Conservation (phyloP, 2,113 vertebrate species). For the Sinocyclocheilus grahami region DNA sequence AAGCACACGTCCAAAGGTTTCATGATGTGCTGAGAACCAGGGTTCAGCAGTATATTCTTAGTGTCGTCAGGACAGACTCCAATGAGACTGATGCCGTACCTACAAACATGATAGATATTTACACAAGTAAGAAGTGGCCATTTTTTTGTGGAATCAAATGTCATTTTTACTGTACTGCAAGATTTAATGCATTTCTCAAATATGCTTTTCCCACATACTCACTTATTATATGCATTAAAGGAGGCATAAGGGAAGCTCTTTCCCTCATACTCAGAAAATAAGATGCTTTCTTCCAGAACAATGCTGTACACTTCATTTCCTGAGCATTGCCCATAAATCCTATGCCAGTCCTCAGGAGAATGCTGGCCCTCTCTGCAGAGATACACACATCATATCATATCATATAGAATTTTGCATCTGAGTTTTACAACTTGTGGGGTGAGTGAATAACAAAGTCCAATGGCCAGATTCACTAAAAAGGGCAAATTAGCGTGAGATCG, state of each 20-base stretch:
- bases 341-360: slow-evolving; percentile 80
- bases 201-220: slow-evolving; percentile 48
- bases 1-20: slow-evolving; percentile 78
- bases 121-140: neutral
- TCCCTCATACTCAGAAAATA: slow-evolving; percentile 81
- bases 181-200: neutral
- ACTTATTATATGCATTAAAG: slow-evolving; percentile 84
- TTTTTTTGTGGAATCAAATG: neutral
- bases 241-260: slow-evolving; percentile 83
- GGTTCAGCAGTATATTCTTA: slow-evolving; percentile 79
- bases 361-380: slow-evolving; percentile 65
- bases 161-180: neutral
- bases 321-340: slow-evolving; percentile 79
- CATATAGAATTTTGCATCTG: neutral
- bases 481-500: no score
- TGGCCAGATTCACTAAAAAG: neutral
- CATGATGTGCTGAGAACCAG: slow-evolving; percentile 80
- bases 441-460: neutral
- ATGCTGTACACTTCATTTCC: slow-evolving; percentile 83
- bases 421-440: neutral
- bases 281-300: slow-evolving; percentile 79
- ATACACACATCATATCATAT: slow-evolving; percentile 1
- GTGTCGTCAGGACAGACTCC: slow-evolving; percentile 76
- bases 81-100: slow-evolving; percentile 81
- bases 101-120: slow-evolving; percentile 49